phyloP scores from a whole-genome alignment of 2,113 vertebrate species.

The Epinephelus lanceolatus region DNA sequence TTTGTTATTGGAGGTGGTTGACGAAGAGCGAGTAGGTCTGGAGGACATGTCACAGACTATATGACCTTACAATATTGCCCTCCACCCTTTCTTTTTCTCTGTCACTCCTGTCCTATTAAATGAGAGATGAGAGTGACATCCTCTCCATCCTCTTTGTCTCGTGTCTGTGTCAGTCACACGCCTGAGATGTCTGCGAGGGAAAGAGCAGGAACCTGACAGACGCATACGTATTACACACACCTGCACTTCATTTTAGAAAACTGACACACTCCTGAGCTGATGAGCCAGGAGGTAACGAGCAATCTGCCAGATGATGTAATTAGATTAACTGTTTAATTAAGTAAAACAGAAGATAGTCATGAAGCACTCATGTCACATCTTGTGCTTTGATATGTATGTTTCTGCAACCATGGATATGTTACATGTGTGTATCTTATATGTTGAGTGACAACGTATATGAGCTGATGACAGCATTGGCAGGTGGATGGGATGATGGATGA shows the following conservation, averaged over 20 bases:
- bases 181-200: conserved; percentile 8
- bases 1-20: background rate
- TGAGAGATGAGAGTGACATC: background rate
- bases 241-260: background rate
- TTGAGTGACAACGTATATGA: no score
- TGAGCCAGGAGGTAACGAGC: background rate
- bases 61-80: background rate
- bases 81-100: background rate
- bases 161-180: conserved; percentile 27
- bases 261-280: background rate
- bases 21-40: background rate
- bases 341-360: background rate
- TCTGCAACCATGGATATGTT: no score
- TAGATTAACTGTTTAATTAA: conserved; percentile 1
- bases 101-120: conserved; percentile 12
- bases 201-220: background rate
- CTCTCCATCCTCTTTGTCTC: conserved; percentile 7
- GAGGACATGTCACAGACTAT: background rate
- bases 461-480: no score
- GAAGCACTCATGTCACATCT: no score
- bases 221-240: background rate
- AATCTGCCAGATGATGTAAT: background rate
- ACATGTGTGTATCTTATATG: no score
- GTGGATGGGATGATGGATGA: no score
- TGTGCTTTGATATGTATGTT: no score